These are phyloP conservation scores for Drosophila chauvacae DNA, from an alignment of 1,140 invertebrate genomes.

Conservation along the genomic window DNA sequence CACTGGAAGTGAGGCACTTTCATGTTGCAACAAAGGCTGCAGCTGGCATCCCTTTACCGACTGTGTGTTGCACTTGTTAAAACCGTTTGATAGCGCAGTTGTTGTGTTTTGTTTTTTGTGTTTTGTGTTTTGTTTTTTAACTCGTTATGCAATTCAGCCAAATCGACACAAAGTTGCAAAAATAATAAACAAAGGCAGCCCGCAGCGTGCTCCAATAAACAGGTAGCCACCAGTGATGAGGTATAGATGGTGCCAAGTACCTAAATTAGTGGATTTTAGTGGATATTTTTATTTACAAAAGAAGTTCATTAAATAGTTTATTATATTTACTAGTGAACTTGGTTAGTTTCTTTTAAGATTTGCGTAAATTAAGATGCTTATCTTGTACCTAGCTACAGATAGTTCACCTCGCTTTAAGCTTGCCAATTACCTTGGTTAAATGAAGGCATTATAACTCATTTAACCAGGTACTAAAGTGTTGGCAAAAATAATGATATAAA, in stretches of 20 bases:
- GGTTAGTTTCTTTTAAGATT: neutral
- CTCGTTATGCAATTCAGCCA: slow-evolving; percentile 66
- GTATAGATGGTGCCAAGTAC: neutral
- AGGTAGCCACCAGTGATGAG: slow-evolving; percentile 34
- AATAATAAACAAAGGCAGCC: slow-evolving; percentile 48
- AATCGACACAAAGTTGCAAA: slow-evolving; percentile 42
- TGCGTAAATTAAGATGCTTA: neutral
- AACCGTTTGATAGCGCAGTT: slow-evolving; percentile 32
- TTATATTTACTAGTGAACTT: neutral
- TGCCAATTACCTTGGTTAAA: slow-evolving; percentile 1
- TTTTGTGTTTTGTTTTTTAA: neutral
- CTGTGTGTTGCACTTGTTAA: slow-evolving; percentile 20
- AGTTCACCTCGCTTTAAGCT: neutral
- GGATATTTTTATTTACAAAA: neutral
- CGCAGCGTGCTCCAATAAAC: slow-evolving; percentile 43
- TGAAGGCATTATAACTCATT: slow-evolving; percentile 1
- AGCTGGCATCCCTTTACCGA: slow-evolving; percentile 9
- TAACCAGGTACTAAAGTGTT: neutral
- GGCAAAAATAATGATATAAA: neutral
- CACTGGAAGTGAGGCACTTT: slow-evolving; percentile 12
- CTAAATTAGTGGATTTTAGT: neutral
- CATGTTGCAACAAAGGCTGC: slow-evolving; percentile 27
- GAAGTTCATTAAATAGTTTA: neutral
- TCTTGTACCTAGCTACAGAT: neutral
- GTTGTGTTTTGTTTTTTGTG: neutral